Base-by-base conservation (phyloP, 2,888 invertebrate species). In the Yponomeuta cagnagella region DNA sequence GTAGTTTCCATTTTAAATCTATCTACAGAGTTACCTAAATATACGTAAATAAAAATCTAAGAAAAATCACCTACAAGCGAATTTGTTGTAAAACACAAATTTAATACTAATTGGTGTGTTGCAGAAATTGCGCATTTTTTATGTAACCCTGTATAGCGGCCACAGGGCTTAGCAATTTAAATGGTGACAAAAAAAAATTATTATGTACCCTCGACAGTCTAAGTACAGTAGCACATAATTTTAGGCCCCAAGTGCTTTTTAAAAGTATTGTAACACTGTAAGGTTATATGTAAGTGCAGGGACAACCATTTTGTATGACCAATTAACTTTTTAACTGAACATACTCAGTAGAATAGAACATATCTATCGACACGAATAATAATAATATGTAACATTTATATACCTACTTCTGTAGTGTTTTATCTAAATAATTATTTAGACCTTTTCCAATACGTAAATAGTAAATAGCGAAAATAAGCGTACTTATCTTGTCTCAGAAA, bases 211-310 rank as follows among this genome's bases (percentile, higher is more conserved):
- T 30, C 12, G 43, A 43, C 43, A 30, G 70, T 70, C 69, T 71
- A 12, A 68, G 72, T 73, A 73, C 68, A 33, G 10, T 58, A 72
- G 72, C 73, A 73, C 73, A 58, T 70, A 66, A 31, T 52, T 65
- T 69, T 37, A 76, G 77, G 79, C 80, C 79, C 78, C 79, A 79
- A 80, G 78, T 78, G 80, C 79, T 78, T 77, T 74, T 71, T 73
- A 70, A 72, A 15, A 74, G 73, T 76, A 76, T 74, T 76, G 74
- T 72, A 43, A 75, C 72, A 70, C 72, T 65, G 72, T 73, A 72
- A 74, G 73, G 72, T 66, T 72, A 70, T 68, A 64, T 10, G 10
- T 74, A 75, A 73, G 72, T 4, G 75, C 74, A 75, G 75, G 72
- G 72, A 68, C 48, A 72, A 71, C 71, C 30, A 73, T 76, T 77